Evolutionary conservation across 2,888 invertebrate genomes (phyloP).

Genomic region (Yponomeuta malinellus): DNA sequence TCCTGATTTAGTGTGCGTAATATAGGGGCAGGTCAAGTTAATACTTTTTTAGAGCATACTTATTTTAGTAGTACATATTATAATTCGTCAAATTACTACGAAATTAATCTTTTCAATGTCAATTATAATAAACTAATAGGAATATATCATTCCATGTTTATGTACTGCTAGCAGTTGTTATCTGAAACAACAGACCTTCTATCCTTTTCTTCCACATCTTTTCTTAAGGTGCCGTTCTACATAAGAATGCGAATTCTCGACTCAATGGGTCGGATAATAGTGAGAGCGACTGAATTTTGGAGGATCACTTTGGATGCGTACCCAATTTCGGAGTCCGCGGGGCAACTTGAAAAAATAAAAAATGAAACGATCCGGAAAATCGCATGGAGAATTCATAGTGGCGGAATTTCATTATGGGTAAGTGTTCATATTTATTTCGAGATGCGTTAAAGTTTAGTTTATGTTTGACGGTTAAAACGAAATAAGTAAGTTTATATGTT

Average conservation of each 20-base stretch:
- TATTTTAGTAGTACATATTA: too few species aligned
- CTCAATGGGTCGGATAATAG: constrained; percentile 65
- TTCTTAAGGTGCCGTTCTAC: constrained; percentile 42
- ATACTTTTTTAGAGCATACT: too few species aligned
- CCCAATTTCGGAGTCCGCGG: constrained; percentile 18
- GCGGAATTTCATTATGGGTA: constrained; percentile 3
- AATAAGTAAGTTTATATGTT: too few species aligned
- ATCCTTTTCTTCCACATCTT: constrained; percentile 28
- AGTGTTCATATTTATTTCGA: not conserved
- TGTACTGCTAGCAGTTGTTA: too few species aligned
- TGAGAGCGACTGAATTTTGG: constrained; percentile 40
- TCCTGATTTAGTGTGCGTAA: too few species aligned
- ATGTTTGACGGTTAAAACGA: too few species aligned
- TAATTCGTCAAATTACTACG: too few species aligned
- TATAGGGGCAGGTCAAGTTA: too few species aligned
- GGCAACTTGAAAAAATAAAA: constrained; percentile 32
- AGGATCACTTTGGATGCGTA: constrained; percentile 17
- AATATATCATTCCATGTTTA: too few species aligned
- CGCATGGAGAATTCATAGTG: constrained; percentile 23
- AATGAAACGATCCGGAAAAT: constrained; percentile 48
- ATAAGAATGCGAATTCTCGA: constrained; percentile 62
- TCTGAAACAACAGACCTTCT: not conserved
- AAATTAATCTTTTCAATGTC: too few species aligned
- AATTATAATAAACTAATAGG: too few species aligned
- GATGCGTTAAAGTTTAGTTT: too few species aligned